Evolutionary conservation across 2,888 invertebrate genomes (phyloP).

Genomic region (Lasioglossum morio): DNA sequence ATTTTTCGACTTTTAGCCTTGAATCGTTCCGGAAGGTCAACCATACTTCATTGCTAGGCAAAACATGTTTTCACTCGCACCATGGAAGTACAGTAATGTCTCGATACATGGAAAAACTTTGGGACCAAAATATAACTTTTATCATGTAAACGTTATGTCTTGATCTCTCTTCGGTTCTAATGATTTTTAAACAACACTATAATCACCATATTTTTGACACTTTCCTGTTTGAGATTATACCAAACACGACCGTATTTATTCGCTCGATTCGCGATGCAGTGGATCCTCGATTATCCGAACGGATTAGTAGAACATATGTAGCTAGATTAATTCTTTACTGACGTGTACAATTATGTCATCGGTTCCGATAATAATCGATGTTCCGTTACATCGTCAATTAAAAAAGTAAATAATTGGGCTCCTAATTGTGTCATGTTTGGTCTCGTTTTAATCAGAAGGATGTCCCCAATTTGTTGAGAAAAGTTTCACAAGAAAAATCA

Average conservation of each 20-base stretch:
- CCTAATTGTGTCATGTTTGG: too few relatives aligned
- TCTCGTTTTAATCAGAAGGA: background rate
- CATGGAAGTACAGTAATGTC: background rate
- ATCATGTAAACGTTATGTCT: too few relatives aligned
- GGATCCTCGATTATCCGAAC: too few relatives aligned
- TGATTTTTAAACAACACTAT: too few relatives aligned
- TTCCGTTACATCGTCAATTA: background rate
- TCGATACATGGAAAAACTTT: too few relatives aligned
- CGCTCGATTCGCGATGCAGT: background rate
- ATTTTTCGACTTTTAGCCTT: slow-evolving; percentile 40
- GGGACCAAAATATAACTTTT: too few relatives aligned
- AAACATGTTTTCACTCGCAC: background rate
- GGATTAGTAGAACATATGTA: too few relatives aligned
- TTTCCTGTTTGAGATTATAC: background rate
- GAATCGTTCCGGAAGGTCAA: slow-evolving; percentile 45
- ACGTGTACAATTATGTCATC: background rate
- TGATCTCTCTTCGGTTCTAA: too few relatives aligned
- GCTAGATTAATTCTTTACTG: background rate
- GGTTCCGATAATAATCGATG: too few relatives aligned
- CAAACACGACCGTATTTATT: background rate
- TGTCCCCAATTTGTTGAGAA: background rate
- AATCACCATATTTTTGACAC: background rate
- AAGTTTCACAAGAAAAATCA: background rate
- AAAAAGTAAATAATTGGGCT: background rate
- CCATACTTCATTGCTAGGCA: background rate